Base-by-base conservation (phyloP, 2,888 invertebrate species). In the Tridacna crocea region DNA sequence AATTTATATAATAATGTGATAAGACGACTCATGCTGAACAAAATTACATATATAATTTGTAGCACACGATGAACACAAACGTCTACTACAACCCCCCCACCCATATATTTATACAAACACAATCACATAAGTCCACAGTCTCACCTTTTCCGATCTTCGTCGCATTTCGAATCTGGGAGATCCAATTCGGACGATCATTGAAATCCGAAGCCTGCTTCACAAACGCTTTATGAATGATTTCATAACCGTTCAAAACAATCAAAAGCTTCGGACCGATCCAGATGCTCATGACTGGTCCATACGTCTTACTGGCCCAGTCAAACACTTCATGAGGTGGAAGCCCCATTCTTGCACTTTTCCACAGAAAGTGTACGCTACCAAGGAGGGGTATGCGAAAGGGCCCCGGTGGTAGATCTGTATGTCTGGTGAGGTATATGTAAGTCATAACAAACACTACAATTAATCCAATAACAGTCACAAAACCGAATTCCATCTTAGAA, bases 221-320 rank as follows among this genome's bases (percentile, higher is more conserved):
- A 46, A 74, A 74, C 8, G 74, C 74, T 74, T 74, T 26, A 46
- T 63, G 60, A 27, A 74, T 74, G 17, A 61, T 61, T 15, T 74
- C 47, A 24, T 46, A 74, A 8, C 74, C 74, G 36, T 74, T 61
- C 17, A 74, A 17, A 61, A 74, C 61, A 8, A 74, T 47, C 60
- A 74, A 48, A 61, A 74, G 74, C 60, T 61, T 74, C 46, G 74
- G 74, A n/a, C 74, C 74, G 47, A 74, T 47, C 74, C 74, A 74
- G 46, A 74, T 46, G 47, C 74, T 74, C 47, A 74, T 61, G 0
- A 74, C 61, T 0, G 47, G 60, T 6, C 74, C 74, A 24, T 74
- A 74, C 22, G 24, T 27, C 17, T 24, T 74, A 15, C 61, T 61
- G 24, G 61, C 63, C 12, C 46, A 19, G 1, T 17, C 60, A 22